Base-by-base conservation (phyloP, 1,140 invertebrate species). In the Achroia grisella region DNA sequence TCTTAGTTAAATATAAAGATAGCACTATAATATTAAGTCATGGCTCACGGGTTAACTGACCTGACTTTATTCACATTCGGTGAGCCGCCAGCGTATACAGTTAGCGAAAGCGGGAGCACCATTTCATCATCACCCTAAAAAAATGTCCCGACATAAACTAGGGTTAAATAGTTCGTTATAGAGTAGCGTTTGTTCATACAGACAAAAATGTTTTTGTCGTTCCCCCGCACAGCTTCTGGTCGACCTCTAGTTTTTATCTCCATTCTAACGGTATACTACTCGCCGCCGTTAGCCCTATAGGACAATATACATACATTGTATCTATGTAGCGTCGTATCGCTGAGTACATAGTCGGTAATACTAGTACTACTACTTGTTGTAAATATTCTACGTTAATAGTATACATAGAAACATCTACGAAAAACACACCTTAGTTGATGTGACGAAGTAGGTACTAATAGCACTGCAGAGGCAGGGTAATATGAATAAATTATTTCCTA, bases 351-450 rank as follows among this genome's bases (percentile, higher is more conserved):
- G 40, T 53, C 47, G 34, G 40, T 52, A 53, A 42, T 27, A 50
- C 44, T 13, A 52, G 52, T 43, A 47, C 52, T 67, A 17, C 53
- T 45, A 23, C 6, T 23, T 6, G 17, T 23, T 23, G 17, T 23
- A 3, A 23, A 23, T 44, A 43, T 46, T 52, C 31, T 44, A 50
- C 48, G 43, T 27, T 52, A 56, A 45, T 52, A 34, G 66, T 77
- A 72, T 59, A 56, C 71, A 77, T 77, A 68, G 68, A 47, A 71
- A 80, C 71, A 52, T 46, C 37, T 15, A 37, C 39, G 45, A 65
- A 71, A 65, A 71, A 63, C 62, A 75, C 69, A 65, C 54, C 39
- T 39, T 17, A 27, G n/a, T 15, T 49, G n/a, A 37, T 46, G 33
- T 40, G 27, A 47, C 33, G 44, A 52, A 42, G 28, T 31, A 32